phyloP scores from a whole-genome alignment of 2,113 vertebrate genomes.

The Polypterus bichir region DNA sequence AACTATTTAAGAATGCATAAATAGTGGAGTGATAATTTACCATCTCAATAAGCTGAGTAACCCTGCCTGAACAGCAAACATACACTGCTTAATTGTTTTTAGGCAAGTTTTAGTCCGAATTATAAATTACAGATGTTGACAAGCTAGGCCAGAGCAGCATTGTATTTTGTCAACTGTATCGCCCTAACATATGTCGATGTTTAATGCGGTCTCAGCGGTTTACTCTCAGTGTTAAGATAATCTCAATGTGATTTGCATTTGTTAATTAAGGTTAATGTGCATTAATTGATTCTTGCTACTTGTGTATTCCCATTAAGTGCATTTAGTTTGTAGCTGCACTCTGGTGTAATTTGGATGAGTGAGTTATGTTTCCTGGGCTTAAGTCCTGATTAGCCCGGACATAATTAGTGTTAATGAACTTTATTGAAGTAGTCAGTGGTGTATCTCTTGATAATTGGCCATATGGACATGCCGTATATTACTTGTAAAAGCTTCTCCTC shows the following conservation, averaged over 20 bases:
- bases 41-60: too few species aligned
- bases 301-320: conserved; percentile 61
- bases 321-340: conserved; percentile 48
- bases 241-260: conserved; percentile 66
- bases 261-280: conserved; percentile 73
- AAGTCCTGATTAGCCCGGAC: conserved; percentile 47
- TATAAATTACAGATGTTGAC: conserved; percentile 45
- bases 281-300: conserved; percentile 77
- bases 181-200: conserved; percentile 56
- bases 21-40: too few species aligned
- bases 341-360: conserved; percentile 45
- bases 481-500: too few species aligned
- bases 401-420: conserved; percentile 83
- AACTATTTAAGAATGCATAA: too few species aligned
- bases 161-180: conserved; percentile 54
- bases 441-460: conserved; percentile 1
- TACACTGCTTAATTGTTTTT: too few species aligned
- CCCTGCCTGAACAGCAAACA: too few species aligned
- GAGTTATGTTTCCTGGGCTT: conserved; percentile 53
- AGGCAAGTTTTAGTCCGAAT: too few species aligned
- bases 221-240: conserved; percentile 67
- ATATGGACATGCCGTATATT: too few species aligned
- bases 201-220: conserved; percentile 41
- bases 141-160: conserved; percentile 43
- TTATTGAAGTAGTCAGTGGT: conserved; percentile 23